A percentile compares a stretch with the other conserved stretches of the same genome.
phyloP scores from a whole-genome alignment of 2,888 invertebrate species.

The Melanostoma scalare region DNA sequence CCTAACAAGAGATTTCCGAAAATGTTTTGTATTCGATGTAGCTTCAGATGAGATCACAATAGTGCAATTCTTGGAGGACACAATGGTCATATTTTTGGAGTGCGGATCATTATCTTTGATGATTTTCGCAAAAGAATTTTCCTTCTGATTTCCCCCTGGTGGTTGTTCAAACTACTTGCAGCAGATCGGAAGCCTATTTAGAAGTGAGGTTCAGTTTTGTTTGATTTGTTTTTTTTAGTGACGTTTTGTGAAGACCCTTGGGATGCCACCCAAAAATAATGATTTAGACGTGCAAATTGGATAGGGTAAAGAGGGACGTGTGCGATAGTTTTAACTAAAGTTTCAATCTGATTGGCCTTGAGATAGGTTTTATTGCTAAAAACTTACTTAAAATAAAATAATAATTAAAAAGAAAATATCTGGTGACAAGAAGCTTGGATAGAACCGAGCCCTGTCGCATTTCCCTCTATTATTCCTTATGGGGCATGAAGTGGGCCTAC shows the following conservation, averaged over 20 bases:
- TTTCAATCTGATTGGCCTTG: background rate
- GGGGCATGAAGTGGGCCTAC: too few species aligned
- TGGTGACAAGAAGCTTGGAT: too few species aligned
- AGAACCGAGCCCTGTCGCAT: too few species aligned
- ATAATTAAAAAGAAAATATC: too few species aligned
- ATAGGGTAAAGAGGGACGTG: constrained; percentile 3
- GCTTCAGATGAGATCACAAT: constrained; percentile 17
- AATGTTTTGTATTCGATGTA: constrained; percentile 62
- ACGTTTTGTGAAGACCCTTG: constrained; percentile 31
- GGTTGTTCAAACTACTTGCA: constrained; percentile 19
- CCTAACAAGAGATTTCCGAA: constrained; percentile 62
- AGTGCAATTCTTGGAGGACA: constrained; percentile 27
- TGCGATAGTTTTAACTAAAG: background rate
- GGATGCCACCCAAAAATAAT: background rate
- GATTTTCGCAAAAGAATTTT: constrained; percentile 37
- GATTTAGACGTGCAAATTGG: background rate
- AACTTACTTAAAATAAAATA: too few species aligned
- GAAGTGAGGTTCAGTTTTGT: constrained; percentile 34
- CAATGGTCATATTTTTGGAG: constrained; percentile 63
- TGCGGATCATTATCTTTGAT: constrained; percentile 72
- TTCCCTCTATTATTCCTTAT: too few species aligned
- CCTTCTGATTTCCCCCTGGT: constrained; percentile 9
- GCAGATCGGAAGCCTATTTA: constrained; percentile 48
- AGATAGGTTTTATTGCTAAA: too few species aligned
- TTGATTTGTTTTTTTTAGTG: constrained; percentile 32